Conservation (phyloP, 2,888 invertebrate genomes). For the Microctonus aethiopoides region DNA sequence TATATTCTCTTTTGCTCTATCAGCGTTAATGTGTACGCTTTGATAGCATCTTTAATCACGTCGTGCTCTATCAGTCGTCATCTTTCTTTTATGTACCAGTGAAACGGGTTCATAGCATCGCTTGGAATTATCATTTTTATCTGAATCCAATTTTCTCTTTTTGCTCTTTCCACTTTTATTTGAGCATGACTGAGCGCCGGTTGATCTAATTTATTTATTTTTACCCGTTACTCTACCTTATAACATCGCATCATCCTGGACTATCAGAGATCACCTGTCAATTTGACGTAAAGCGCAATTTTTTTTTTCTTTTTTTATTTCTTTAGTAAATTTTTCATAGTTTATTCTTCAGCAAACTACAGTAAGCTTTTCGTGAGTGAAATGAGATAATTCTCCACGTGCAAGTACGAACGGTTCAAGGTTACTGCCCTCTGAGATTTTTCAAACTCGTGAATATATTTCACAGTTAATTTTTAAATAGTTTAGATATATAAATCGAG, state of each 20-base stretch:
- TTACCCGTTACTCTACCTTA: conserved; percentile 55
- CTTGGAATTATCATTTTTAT: conserved; percentile 53
- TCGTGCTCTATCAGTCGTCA: background rate
- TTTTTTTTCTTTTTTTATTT: background rate
- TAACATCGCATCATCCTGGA: background rate
- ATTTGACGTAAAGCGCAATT: background rate
- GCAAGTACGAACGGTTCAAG: conserved; percentile 6
- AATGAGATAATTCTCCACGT: conserved; percentile 12
- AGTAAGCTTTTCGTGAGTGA: background rate
- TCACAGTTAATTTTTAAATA: conserved; percentile 18
- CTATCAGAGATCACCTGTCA: background rate
- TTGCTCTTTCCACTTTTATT: background rate
- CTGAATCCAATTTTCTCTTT: background rate
- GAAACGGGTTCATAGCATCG: conserved; percentile 12
- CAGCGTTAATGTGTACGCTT: background rate
- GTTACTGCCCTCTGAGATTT: background rate
- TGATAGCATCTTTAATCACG: conserved; percentile 6
- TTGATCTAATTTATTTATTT: conserved; percentile 61
- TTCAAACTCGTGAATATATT: conserved; percentile 17
- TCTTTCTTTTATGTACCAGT: conserved; percentile 5
- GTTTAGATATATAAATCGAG: background rate
- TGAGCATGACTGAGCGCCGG: conserved; percentile 59
- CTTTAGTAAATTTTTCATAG: background rate
- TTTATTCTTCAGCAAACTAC: background rate
- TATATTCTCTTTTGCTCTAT: background rate